Percentiles rank a stretch among this genome's conserved stretches.
phyloP scores from a whole-genome alignment of 2,797 vertebrate species.

The Chaetodon trifasciatus region DNA sequence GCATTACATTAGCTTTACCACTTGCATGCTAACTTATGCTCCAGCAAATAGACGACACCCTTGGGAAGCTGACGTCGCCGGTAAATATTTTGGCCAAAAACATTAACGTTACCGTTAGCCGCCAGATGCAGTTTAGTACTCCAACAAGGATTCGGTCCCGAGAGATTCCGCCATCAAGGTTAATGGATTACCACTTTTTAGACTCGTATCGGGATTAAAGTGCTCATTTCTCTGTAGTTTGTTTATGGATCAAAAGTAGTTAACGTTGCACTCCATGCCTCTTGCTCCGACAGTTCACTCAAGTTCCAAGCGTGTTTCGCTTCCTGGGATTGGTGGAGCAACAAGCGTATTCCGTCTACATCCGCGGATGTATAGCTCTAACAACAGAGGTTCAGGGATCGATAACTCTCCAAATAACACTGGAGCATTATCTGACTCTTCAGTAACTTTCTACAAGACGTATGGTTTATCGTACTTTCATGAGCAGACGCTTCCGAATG shows the following conservation, averaged over 20 bases:
- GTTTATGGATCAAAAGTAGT: conserved; percentile 43
- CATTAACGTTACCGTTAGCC: conserved; percentile 71
- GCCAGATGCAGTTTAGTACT: conserved; percentile 23
- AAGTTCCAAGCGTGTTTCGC: conserved; percentile 85
- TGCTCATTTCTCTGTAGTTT: conserved; percentile 37
- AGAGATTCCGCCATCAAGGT: conserved; percentile 12
- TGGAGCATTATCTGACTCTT: accelerated
- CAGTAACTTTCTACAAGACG: accelerated
- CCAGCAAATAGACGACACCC: conserved; percentile 81
- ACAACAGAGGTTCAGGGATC: not conserved
- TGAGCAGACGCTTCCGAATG: not conserved
- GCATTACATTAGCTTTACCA: conserved; percentile 29
- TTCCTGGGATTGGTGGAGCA: conserved; percentile 87
- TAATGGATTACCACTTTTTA: not conserved
- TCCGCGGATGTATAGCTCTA: conserved; percentile 77
- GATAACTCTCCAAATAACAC: accelerated
- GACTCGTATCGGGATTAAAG: not conserved
- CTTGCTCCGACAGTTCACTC: conserved; percentile 60
- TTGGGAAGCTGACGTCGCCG: conserved; percentile 74
- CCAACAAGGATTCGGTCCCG: conserved; percentile 34
- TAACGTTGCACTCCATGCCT: conserved; percentile 66
- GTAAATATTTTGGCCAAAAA: conserved; percentile 68
- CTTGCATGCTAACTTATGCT: conserved; percentile 60
- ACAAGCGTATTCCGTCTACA: conserved; percentile 72
- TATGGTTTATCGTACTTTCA: accelerated